A percentile compares a stretch with the other conserved stretches of the same genome.
phyloP scores from a whole-genome alignment of 2,113 vertebrate genomes.

The Gadus macrocephalus region DNA sequence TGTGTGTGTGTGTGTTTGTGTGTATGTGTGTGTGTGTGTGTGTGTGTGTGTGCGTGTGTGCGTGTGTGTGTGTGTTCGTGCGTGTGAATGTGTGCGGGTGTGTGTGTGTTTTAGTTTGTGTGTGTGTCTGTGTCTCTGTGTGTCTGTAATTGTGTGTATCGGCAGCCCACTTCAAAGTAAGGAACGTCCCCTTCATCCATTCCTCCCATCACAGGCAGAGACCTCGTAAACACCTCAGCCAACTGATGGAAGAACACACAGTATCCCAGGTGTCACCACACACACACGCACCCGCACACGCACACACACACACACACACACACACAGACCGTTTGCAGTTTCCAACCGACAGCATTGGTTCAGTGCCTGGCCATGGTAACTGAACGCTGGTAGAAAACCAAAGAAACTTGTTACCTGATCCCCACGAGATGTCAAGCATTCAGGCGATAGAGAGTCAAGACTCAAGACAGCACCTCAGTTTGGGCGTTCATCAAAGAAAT shows the following conservation, averaged over 20 bases:
- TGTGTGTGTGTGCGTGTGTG: background rate
- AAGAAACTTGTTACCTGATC: constrained; percentile 38
- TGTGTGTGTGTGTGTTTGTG: background rate
- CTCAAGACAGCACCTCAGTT: constrained; percentile 39
- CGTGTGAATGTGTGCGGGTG: background rate
- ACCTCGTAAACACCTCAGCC: no score
- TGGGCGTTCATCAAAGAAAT: constrained; percentile 21
- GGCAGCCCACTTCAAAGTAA: no score
- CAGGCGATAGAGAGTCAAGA: constrained; percentile 9
- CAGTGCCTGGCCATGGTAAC: no score
- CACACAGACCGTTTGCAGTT: no score
- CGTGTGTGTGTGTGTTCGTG: constrained; percentile 1
- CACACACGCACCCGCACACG: no score
- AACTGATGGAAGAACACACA: no score
- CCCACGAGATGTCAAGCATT: constrained; percentile 11
- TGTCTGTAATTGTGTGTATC: background rate
- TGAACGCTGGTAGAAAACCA: no score
- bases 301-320: no score
- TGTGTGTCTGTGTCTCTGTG: background rate
- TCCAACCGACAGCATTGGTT: no score
- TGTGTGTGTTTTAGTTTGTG: background rate
- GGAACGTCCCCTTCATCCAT: no score
- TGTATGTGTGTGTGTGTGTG: background rate
- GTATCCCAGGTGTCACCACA: no score
- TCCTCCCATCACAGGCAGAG: no score